Evolutionary conservation across 2,113 vertebrate genomes (phyloP), one percentile per base, ranked within the genome.

Genomic region (Trachemys scripta): DNA sequence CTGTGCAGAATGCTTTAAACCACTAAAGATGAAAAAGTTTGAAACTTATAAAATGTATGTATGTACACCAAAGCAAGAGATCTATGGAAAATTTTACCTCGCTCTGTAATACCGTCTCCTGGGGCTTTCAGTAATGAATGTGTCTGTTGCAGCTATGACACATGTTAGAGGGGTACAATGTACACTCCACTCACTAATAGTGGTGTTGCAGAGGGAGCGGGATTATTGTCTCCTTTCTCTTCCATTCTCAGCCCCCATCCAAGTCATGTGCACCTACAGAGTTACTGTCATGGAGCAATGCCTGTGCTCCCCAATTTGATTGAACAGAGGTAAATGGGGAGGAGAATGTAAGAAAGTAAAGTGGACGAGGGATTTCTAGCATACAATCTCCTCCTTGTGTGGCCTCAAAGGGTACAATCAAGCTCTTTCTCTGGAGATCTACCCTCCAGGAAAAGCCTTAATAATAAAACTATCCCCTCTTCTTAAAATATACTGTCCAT

Each of bases 71-170:
- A 24, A 93, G 50, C 20, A 89, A 56, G 93, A 95, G 56, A 94
- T 84, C 72, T 83, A 85, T n/a, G 90, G 82, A 84, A 93, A 90
- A 75, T 93, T 94, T 78, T 93, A 72, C 5, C 51, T 45, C 22
- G 25, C 10, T 92, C 78, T 72, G 29, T 95, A 89, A 89, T 84
- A 94, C 62, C 80, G 85, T 84, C 89, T 95, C 95, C 62, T 93
- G 78, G 12, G 49, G 87, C n/a, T 95, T 92, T 51, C 72, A 72
- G 51, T n/a, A 53, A 82, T 20, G 76, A 80, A 84, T 76, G n/a
- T 51, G 84, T 35, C 57, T 88, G 47, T 86, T 88, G 49, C 35
- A 91, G 94, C 54, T 83, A 82, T 45, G 89, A 69, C 90, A 93
- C 84, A 88, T 84, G 35, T 56, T 80, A 88, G 91, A 20, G 87